Evolutionary conservation across 2,797 vertebrate species (phyloP), one percentile per base, ranked within the genome.

Genomic region (Acrocephalus scirpaceus): DNA sequence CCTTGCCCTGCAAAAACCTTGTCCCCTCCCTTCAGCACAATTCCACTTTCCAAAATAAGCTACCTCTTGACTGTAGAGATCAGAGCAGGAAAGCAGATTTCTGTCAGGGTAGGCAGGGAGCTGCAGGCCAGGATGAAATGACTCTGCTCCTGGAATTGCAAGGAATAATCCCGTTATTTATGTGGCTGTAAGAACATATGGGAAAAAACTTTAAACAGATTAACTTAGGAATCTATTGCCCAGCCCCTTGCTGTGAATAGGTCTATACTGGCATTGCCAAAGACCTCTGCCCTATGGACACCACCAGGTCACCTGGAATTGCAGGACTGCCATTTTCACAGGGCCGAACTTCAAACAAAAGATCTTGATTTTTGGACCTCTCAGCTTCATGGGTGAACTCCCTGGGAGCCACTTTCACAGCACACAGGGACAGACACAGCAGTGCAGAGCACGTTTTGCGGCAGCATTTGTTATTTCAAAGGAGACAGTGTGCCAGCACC

Each of bases 401-500:
- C 16, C 83, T 8, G 20, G 51, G 40, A 92, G 76, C 62, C 18
- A 9, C 65, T 73, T 60, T 67, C 65, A 5, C 74, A 42, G 75
- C 57, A 36, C 72, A n/a, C 10, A 1, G 29, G 86, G 76, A 72
- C 11, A 19, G 72, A 64, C 11, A 11, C 77, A 23, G 91, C 51
- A 19, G 54, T 16, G 13, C 77, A 44, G 60, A 92, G 72, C 15
- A 5, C 5, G 3, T 67, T 93, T n/a, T 62, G 88, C 5, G 0
- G 93, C 69, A 77, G 53, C 21, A 5, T 58, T 90, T 81, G 86
- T 81, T 56, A 20, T 87, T 85, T 81, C 84, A 69, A 71, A 96
- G 81, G 74, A 92, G 91, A 62, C 78, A n/a, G 70, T 5, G 44
- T 88, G 88, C 94, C 92, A 92, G 94, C 90, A 90, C 93, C 17